Conservation (phyloP, 2,888 invertebrate genomes). For the Sialis fuliginosa region DNA sequence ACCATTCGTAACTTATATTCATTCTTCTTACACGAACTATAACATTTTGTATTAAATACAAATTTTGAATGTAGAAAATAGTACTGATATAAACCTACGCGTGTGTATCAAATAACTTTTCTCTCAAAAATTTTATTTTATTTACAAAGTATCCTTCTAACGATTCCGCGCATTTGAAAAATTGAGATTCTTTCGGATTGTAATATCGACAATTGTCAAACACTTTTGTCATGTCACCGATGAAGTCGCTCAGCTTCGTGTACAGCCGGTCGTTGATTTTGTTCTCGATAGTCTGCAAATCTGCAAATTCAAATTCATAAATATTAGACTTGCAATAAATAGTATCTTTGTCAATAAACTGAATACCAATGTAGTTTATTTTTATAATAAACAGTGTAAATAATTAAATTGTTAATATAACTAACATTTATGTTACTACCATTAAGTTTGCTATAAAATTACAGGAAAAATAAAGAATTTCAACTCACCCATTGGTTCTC, state of each 20-base stretch:
- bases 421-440: too few species aligned
- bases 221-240: conserved; percentile 94
- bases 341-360: too few species aligned
- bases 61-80: too few species aligned
- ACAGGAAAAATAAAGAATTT: conserved; percentile 12
- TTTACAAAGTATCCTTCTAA: conserved; percentile 91
- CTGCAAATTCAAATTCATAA: conserved; percentile 31
- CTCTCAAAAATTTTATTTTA: conserved; percentile 75
- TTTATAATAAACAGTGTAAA: too few species aligned
- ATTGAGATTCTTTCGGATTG: conserved; percentile 88
- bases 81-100: neutral
- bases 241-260: conserved; percentile 80
- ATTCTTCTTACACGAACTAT: neutral
- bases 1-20: neutral
- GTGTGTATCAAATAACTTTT: conserved; percentile 52
- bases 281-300: conserved; percentile 80
- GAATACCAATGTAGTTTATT: too few species aligned
- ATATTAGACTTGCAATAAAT: too few species aligned
- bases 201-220: conserved; percentile 98
- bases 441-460: neutral
- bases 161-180: conserved; percentile 90
- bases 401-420: too few species aligned
- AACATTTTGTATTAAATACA: neutral
- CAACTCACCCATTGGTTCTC: conserved; percentile 83
- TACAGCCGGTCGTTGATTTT: conserved; percentile 72